Evolutionary conservation across 2,797 vertebrate species (phyloP).

Genomic region (Pachyuromys duprasi): DNA sequence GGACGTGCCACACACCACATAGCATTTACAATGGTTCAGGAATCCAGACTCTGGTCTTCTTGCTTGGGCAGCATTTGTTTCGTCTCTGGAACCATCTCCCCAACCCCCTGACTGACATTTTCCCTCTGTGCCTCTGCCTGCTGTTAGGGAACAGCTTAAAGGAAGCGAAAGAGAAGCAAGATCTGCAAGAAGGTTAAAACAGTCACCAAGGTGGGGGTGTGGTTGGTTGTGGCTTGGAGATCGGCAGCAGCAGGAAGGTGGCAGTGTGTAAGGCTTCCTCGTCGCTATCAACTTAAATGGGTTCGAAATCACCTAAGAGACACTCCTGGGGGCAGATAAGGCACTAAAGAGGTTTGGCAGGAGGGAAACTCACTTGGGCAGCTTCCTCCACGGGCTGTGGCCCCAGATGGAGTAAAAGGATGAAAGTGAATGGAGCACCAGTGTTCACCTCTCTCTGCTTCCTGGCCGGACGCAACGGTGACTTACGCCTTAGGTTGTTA

Average conservation of each 20-base stretch:
- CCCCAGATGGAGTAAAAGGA: neutral
- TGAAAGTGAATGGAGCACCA: neutral
- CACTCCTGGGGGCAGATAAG: too few species aligned
- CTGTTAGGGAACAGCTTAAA: neutral
- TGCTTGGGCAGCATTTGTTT: neutral
- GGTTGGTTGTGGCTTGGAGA: too few species aligned
- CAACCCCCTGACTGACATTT: neutral
- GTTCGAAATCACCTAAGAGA: neutral
- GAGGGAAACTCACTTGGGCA: neutral
- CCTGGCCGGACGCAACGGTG: neutral
- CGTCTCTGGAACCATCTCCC: neutral
- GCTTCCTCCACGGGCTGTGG: neutral
- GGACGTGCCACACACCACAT: neutral
- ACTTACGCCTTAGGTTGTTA: neutral
- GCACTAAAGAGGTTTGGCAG: neutral
- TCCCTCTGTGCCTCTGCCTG: too few species aligned
- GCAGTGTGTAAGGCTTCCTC: accelerated
- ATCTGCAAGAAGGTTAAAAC: too few species aligned
- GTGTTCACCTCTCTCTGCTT: neutral
- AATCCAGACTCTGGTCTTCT: neutral
- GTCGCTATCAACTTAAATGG: neutral
- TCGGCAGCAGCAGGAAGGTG: neutral
- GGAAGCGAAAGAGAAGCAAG: neutral
- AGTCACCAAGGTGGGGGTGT: neutral
- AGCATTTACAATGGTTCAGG: too few species aligned